These are phyloP conservation scores for Prionace glauca DNA, from an alignment of 2,797 vertebrate species.

Conservation along the genomic window DNA sequence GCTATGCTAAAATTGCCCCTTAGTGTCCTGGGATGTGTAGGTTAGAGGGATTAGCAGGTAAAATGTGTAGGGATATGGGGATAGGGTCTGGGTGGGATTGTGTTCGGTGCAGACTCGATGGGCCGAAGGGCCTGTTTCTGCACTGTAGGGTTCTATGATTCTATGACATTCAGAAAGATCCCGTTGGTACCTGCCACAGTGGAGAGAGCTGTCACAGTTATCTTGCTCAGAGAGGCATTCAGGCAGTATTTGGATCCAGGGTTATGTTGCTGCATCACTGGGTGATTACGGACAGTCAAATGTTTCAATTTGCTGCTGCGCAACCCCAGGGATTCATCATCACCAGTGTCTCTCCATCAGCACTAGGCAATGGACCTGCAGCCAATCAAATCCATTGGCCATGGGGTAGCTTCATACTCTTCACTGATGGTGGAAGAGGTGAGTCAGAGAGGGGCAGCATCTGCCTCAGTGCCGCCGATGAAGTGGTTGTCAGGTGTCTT, in stretches of 20 bases:
- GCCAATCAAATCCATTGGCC: not conserved
- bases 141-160: too few relatives aligned
- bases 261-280: not conserved
- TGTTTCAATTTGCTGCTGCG: not conserved
- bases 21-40: too few relatives aligned
- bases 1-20: too few relatives aligned
- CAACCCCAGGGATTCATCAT: not conserved
- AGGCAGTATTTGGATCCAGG: not conserved
- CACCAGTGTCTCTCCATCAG: too few relatives aligned
- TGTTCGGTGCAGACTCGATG: too few relatives aligned
- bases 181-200: not conserved
- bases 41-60: too few relatives aligned
- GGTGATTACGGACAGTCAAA: not conserved
- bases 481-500: not conserved
- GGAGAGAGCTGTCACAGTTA: not conserved
- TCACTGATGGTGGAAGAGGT: not conserved
- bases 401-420: not conserved
- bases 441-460: not conserved
- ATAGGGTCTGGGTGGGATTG: too few relatives aligned
- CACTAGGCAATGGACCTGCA: not conserved
- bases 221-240: not conserved
- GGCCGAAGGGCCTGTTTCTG: too few relatives aligned
- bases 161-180: not conserved
- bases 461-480: not conserved
- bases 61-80: too few relatives aligned